Conservation (phyloP, 2,888 invertebrate genomes). For the Drosophila prolongata region DNA sequence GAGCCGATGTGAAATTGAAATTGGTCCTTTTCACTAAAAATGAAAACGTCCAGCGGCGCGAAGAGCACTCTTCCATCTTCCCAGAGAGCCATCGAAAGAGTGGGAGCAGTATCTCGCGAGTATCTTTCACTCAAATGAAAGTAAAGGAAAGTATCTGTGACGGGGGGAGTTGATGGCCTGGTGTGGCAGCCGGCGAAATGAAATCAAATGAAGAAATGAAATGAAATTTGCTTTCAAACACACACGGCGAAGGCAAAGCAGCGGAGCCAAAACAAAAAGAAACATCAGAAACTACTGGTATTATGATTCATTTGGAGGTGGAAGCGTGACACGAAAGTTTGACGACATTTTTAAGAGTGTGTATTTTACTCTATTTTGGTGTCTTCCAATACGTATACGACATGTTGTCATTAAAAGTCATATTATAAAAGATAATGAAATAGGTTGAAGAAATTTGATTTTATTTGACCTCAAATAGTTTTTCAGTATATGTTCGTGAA, state of each 20-base stretch:
- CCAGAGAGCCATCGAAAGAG: conserved; percentile 4
- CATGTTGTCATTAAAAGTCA: background rate
- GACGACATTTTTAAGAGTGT: background rate
- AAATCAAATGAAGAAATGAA: conserved; percentile 81
- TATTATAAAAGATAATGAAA: no score
- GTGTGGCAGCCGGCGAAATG: conserved; percentile 51
- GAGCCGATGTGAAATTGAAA: conserved; percentile 61
- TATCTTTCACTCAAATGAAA: conserved; percentile 80
- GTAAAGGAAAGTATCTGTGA: conserved; percentile 73
- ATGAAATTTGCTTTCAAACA: conserved; percentile 78
- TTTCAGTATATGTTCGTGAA: no score
- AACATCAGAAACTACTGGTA: conserved; percentile 24
- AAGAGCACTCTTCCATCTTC: conserved; percentile 9
- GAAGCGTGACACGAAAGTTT: background rate
- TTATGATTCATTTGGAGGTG: conserved; percentile 14
- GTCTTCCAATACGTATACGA: background rate
- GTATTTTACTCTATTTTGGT: no score
- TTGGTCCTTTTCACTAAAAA: conserved; percentile 76
- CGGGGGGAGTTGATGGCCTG: conserved; percentile 25
- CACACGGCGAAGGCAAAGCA: conserved; percentile 30
- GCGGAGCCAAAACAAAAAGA: conserved; percentile 48
- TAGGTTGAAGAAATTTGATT: no score
- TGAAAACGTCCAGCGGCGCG: conserved; percentile 48
- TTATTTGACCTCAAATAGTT: no score
- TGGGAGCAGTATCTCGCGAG: conserved; percentile 19